Evolutionary conservation across 2,113 vertebrate genomes (phyloP).

Genomic region (Rhagologus leucostigma): DNA sequence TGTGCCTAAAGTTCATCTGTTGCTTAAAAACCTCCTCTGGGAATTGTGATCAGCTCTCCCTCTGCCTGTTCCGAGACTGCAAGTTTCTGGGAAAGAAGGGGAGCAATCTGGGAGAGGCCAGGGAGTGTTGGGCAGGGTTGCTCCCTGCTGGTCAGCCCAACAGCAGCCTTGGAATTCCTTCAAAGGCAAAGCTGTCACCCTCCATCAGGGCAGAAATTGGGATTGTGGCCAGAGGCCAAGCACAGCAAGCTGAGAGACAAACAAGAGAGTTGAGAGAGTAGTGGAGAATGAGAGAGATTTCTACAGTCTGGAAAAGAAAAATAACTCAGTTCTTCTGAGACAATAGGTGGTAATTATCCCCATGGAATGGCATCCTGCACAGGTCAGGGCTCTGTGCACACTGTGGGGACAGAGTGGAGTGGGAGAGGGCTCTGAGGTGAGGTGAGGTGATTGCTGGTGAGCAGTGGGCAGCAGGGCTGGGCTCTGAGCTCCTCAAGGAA

Average conservation of each 20-base stretch:
- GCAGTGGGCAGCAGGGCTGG: not conserved
- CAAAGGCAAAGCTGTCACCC: conserved; percentile 34
- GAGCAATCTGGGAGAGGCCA: not conserved
- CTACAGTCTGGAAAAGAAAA: not conserved
- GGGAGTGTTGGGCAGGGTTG: not conserved
- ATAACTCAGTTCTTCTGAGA: not conserved
- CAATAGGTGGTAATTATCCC: not conserved
- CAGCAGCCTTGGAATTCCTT: conserved; percentile 44
- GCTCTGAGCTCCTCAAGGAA: not conserved
- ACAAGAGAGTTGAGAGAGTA: not conserved
- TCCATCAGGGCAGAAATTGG: not conserved
- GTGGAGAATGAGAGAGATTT: not conserved
- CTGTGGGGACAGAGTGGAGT: not conserved
- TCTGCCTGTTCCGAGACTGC: not conserved
- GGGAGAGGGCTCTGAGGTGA: not conserved
- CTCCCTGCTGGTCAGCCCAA: conserved; percentile 39
- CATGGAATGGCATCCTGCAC: not conserved
- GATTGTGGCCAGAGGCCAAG: conserved; percentile 17
- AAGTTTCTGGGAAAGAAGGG: conserved; percentile 33
- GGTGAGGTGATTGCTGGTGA: not conserved
- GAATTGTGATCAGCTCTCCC: not conserved
- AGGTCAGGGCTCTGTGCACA: not conserved
- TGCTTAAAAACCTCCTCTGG: conserved; percentile 2
- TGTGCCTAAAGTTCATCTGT: not conserved
- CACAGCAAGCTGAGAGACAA: conserved; percentile 19